Evolutionary conservation across 2,888 invertebrate genomes (phyloP), one percentile per base, ranked within the genome.

Genomic region (Tetrapedia diversipes): DNA sequence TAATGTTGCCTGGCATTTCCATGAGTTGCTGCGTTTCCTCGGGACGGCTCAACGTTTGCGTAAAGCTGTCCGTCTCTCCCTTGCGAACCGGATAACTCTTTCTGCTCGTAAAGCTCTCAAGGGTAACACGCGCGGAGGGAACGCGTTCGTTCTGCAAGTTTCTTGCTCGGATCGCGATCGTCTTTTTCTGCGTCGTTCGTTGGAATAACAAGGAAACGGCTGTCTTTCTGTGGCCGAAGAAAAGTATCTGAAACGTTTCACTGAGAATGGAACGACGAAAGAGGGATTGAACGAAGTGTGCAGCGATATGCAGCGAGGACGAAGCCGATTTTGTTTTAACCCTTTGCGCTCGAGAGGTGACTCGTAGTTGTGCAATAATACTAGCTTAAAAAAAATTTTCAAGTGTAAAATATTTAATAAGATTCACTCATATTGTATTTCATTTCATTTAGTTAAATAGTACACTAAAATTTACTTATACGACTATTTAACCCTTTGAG

Each of bases 1-100:
- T 71, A 67, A 54, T 57, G 53, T n/a, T n/a, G n/a, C 14, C 64
- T 45, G 14, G 34, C 32, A 77, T 69, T 79, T 76, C 69, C 59
- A 54, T 51, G 14, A 61, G 32, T 57, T n/a, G n/a, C n/a, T n/a
- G n/a, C 54, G 64, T 64, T 45, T 16, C 22, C 37, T 70, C 16
- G 66, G 45, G 29, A 37, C n/a, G 69, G 45, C 54, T 65, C 65
- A 37, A 19, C 54, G 16, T 32, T 65, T 39, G 47, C 37, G 34
- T 51, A 68, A 56, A 49, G 32, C 47, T 49, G 39, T 29, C n/a
- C n/a, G n/a, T n/a, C n/a, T n/a, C n/a, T n/a, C 49, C 29, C 37
- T 32, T 70, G 49, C 22, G 16, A 32, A 41, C 32, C 60, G 60
- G 41, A 61, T 66, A 32, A 29, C 56, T 47, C 43, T 19, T 11